Evolutionary conservation across 2,113 vertebrate genomes (phyloP).

Genomic region (Eurystomus gularis): DNA sequence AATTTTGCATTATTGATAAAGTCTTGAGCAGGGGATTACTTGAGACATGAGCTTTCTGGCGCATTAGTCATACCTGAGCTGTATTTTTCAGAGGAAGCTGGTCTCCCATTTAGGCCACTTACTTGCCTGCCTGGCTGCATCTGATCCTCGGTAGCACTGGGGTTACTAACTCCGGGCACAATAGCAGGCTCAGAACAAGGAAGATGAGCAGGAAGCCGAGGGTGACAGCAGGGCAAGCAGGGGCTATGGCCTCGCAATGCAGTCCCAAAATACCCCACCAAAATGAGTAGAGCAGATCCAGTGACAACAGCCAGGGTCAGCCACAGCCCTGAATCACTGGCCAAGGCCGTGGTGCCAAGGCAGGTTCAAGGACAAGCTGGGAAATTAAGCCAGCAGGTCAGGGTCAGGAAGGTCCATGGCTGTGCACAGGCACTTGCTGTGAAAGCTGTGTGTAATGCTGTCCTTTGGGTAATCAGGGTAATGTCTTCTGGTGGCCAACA

Average conservation of each 20-base stretch:
- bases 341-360: background rate
- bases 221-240: background rate
- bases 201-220: background rate
- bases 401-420: background rate
- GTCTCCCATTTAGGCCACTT: background rate
- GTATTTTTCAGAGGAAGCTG: background rate
- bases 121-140: background rate
- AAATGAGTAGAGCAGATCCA: background rate
- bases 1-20: slow-evolving; percentile 58
- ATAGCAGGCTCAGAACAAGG: background rate
- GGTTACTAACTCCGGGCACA: background rate
- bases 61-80: slow-evolving; percentile 34
- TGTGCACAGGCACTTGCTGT: background rate
- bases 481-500: background rate
- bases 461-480: background rate
- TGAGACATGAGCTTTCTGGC: slow-evolving; percentile 7
- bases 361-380: background rate
- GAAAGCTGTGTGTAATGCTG: background rate
- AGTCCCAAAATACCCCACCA: background rate
- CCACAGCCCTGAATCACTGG: background rate
- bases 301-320: background rate
- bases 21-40: slow-evolving; percentile 48
- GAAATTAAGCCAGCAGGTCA: background rate
- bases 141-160: background rate
- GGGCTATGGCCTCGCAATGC: background rate